Base-by-base conservation (phyloP, 2,888 invertebrate species). In the Protophormia terraenovae region DNA sequence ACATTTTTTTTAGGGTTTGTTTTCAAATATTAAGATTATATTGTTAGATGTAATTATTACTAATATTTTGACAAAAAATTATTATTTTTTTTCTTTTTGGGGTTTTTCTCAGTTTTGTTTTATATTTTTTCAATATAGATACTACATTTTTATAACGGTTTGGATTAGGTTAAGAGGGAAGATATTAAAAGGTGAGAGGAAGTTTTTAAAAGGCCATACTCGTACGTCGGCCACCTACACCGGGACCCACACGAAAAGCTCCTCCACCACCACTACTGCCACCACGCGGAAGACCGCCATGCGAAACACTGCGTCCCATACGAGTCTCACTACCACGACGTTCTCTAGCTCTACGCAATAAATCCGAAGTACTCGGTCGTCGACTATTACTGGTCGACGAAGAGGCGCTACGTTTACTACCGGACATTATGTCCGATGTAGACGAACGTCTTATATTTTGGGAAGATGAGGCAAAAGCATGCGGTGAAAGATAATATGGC, bases 251-350 rank as follows among this genome's bases (percentile, higher is more conserved):
- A 27, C 87, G 88, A 24, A 89, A 89, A 27, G 90, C 89, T 24
- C 90, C 78, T 12, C 89, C 89, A 38, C 90, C 89, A 22, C 87
- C 87, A 41, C 87, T 84, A 67, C 88, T 89, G 4, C 90, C 90
- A 64, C 92, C 91, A 22, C 92, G 88, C 45, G 91, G 89, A 76
- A 92, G 79, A 22, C 92, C 92, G 41, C 92, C 90, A 60, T 93
- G 93, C 69, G 93, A 93, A 19, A 92, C 89, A 87, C 93, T 93
- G 82, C 93, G 90, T 4, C 92, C 90, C 89, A 92, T 92, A 45
- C 92, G 90, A 12, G 90, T 90, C 87, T 91, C 92, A 76, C 92
- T 92, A 80, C 92, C 91, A 73, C 91, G 91, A 8, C 93, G 89
- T 79, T 93, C 93, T 45, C 93, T 90, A 14, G 92, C 93, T 29